These are phyloP conservation scores for Quiscalus mexicanus DNA, from an alignment of 2,113 vertebrate species.

Conservation along the genomic window DNA sequence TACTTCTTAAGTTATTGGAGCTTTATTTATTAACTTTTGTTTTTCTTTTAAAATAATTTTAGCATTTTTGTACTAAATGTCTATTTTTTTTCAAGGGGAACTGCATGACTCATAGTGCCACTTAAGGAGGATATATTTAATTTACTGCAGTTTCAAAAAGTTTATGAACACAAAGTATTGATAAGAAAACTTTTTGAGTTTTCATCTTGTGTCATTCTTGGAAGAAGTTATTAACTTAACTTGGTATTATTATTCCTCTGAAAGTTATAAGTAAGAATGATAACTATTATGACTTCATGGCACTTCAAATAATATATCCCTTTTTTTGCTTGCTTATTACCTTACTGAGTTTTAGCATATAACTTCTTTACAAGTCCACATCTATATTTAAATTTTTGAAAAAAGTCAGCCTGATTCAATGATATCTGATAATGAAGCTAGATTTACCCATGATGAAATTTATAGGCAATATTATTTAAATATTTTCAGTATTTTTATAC, in stretches of 20 bases:
- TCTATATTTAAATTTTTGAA: not conserved
- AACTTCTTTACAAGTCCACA: not conserved
- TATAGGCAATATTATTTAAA: not conserved
- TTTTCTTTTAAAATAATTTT: not conserved
- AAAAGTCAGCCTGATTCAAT: not conserved
- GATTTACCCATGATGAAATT: not conserved
- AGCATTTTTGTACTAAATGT: not conserved
- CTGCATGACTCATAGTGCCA: not conserved
- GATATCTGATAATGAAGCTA: not conserved
- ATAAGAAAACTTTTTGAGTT: not conserved
- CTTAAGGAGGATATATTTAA: not conserved
- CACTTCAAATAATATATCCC: not conserved
- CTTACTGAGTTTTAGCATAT: not conserved
- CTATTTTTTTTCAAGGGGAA: not conserved
- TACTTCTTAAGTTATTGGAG: not conserved
- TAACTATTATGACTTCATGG: not conserved
- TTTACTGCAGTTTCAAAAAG: not conserved
- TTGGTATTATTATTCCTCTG: not conserved
- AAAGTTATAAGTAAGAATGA: conserved; percentile 7
- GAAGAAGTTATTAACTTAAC: not conserved
- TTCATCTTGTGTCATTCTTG: not conserved
- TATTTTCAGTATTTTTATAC: not conserved
- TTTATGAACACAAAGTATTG: not conserved
- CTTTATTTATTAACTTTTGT: not conserved
- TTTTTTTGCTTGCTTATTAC: not conserved